Evolutionary conservation across 35 echinoderm and acorn worm species (phyloP).

Genomic region (Patiria miniata): DNA sequence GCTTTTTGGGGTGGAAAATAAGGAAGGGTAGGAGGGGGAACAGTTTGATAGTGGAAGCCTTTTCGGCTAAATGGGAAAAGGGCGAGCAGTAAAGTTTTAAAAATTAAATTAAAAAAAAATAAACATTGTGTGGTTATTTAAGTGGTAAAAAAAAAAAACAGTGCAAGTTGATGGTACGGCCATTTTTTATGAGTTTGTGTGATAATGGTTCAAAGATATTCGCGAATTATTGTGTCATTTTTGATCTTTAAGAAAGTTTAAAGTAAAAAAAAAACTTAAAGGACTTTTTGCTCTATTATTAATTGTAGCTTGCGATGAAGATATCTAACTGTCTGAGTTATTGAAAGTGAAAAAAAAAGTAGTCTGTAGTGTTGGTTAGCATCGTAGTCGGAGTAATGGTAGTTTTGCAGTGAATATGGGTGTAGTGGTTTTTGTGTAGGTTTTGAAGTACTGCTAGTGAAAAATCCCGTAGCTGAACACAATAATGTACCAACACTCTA

Average conservation of each 20-base stretch:
- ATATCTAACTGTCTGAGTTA: constrained; percentile 19
- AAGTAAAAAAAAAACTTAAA: neutral
- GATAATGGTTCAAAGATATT: constrained; percentile 9
- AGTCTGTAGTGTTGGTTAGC: neutral
- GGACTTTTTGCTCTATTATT: neutral
- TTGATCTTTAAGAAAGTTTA: neutral
- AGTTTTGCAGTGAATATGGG: constrained; percentile 27
- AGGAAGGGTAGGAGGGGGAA: neutral
- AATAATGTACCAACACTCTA: neutral
- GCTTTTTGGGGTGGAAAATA: neutral
- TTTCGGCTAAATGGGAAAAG: no score
- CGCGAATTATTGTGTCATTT: constrained; percentile 22
- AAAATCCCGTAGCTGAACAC: neutral
- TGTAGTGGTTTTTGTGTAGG: constrained; percentile 20
- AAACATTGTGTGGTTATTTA: constrained; percentile 29
- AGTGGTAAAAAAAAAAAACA: constrained; percentile 12
- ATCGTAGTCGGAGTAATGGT: neutral
- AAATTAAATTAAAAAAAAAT: neutral
- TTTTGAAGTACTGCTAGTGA: constrained; percentile 7
- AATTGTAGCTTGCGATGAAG: constrained; percentile 10
- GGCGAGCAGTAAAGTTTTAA: neutral
- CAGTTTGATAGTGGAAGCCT: neutral
- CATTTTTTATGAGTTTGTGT: constrained; percentile 28
- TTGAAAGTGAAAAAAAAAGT: neutral
- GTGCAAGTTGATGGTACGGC: constrained; percentile 27